phyloP scores from a whole-genome alignment of 1,140 invertebrate species.

The Scaptomyza montana region DNA sequence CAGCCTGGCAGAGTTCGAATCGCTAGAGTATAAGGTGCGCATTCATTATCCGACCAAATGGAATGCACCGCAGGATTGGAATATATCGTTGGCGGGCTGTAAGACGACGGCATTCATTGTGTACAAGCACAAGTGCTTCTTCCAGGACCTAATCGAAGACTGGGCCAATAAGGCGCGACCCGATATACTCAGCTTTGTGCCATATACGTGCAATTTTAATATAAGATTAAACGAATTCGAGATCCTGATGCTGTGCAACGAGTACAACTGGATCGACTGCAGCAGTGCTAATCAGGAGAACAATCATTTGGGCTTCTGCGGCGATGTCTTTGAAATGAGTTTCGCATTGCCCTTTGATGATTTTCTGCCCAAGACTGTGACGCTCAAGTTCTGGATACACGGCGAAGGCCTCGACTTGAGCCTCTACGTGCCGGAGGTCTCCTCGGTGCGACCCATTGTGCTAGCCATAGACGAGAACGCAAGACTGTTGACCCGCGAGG shows the following conservation, averaged over 20 bases:
- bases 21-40: slow-evolving; percentile 93
- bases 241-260: slow-evolving; percentile 96
- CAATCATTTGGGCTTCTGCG: slow-evolving; percentile 95
- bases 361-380: slow-evolving; percentile 94
- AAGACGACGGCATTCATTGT: slow-evolving; percentile 96
- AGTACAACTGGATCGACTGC: slow-evolving; percentile 99
- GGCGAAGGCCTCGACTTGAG: slow-evolving; percentile 96
- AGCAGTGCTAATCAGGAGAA: slow-evolving; percentile 97
- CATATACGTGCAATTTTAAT: slow-evolving; percentile 98
- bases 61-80: slow-evolving; percentile 98
- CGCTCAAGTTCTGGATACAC: slow-evolving; percentile 96
- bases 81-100: slow-evolving; percentile 94
- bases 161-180: slow-evolving; percentile 96
- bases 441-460: slow-evolving; percentile 92
- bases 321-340: slow-evolving; percentile 95
- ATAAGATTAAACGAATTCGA: slow-evolving; percentile 98
- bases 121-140: slow-evolving; percentile 97
- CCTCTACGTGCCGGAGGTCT: slow-evolving; percentile 95
- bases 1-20: slow-evolving; percentile 96
- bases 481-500: slow-evolving; percentile 92
- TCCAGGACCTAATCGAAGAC: slow-evolving; percentile 97
- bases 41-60: slow-evolving; percentile 94
- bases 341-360: slow-evolving; percentile 96
- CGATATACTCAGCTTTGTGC: slow-evolving; percentile 97
- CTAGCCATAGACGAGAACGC: slow-evolving; percentile 95